Evolutionary conservation across 2,797 vertebrate species (phyloP), one percentile per base, ranked within the genome.

Genomic region (Trachops cirrhosus): DNA sequence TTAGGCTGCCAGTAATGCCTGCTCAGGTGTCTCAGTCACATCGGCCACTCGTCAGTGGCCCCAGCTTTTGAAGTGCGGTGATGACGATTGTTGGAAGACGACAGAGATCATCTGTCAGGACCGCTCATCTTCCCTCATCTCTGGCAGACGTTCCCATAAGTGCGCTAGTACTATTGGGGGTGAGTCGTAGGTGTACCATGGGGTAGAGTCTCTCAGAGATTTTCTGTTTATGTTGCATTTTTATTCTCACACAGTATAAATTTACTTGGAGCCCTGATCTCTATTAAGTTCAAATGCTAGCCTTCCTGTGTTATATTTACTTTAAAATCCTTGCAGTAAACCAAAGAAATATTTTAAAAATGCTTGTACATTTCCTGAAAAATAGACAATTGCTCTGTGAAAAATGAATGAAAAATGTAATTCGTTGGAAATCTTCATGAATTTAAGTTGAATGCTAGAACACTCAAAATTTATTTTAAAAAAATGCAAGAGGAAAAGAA

Each of bases 191-290:
- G 1, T 48, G 6, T 64, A 71, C 34, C 62, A 4, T 54, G 1
- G 26, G 4, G 26, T 12, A 29, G 90, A 84, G 46, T 9, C 8
- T 24, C 22, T 54, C n/a, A 37, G 9, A 37, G 14, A 24, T 80
- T 94, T 89, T 94, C 37, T 86, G n/a, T 48, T 82, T 67, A 48
- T 68, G 22, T 59, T 68, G 22, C 16, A 67, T 74, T 94, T 94
- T 89, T 80, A 86, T 84, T 93, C 26, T 78, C 21, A 71, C 44
- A 41, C 3, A 41, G 15, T 73, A 54, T 29, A 6, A 6, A 44
- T 64, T 86, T 46, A 29, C 50, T 78, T 85, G 39, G 50, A 92
- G 75, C 6, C 1, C 7, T 95, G 5, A 88, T 54, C 15, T 41
- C 39, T 29, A 29, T 71, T 62, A 48, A 82, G 5, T 73, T 37